Percentiles rank a stretch among this genome's conserved stretches.
Conservation (phyloP, 1,140 invertebrate species). For the Phenacoccus solenopsis region DNA sequence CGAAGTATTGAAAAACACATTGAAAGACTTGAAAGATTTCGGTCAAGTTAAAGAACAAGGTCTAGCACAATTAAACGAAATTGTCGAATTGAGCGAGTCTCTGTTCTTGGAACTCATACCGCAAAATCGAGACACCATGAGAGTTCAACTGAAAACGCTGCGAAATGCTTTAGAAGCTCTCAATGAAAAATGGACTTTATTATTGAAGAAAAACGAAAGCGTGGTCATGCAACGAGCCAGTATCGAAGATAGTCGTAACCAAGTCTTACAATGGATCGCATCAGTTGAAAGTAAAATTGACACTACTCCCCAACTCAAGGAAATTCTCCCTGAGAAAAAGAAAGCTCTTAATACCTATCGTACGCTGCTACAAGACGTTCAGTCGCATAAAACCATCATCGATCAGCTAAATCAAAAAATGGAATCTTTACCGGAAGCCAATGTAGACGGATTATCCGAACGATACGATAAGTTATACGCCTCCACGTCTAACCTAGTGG, state of each 20-base stretch:
- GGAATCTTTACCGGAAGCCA: slow-evolving; percentile 51
- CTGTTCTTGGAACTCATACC: slow-evolving; percentile 72
- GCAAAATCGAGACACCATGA: slow-evolving; percentile 69
- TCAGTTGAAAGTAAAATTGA: slow-evolving; percentile 49
- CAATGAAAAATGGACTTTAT: slow-evolving; percentile 66
- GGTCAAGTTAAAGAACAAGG: slow-evolving; percentile 63
- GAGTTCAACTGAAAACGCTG: slow-evolving; percentile 64
- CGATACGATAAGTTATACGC: slow-evolving; percentile 53
- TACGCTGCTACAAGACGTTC: slow-evolving; percentile 66
- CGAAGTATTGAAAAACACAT: slow-evolving; percentile 35
- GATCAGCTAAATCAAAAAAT: slow-evolving; percentile 64
- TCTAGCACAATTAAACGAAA: slow-evolving; percentile 58
- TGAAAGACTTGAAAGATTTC: slow-evolving; percentile 60
- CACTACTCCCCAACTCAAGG: slow-evolving; percentile 50
- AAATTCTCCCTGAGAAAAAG: slow-evolving; percentile 73
- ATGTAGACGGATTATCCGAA: slow-evolving; percentile 51
- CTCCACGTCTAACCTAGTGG: slow-evolving; percentile 39
- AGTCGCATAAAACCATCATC: slow-evolving; percentile 61
- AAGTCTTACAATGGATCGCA: slow-evolving; percentile 68
- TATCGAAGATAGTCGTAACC: slow-evolving; percentile 76
- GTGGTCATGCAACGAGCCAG: slow-evolving; percentile 75
- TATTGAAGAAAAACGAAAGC: slow-evolving; percentile 74
- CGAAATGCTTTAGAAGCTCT: slow-evolving; percentile 71
- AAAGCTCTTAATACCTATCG: slow-evolving; percentile 60
- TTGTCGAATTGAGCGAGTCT: slow-evolving; percentile 77